phyloP scores from a whole-genome alignment of 2,797 vertebrate species.

The Xiphophorus birchmanni region DNA sequence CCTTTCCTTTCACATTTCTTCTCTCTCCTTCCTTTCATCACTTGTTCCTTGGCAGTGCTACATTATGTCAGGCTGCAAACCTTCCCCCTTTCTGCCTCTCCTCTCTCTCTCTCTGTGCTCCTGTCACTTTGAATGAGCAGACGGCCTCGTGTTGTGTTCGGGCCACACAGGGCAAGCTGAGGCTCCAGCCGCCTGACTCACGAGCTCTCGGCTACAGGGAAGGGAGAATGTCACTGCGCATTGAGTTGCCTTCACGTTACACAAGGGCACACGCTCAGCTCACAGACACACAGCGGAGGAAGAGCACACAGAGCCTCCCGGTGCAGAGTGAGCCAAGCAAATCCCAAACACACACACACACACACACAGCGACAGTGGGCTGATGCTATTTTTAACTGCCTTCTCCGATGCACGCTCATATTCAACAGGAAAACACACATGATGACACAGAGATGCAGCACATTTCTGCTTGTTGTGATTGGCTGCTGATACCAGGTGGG shows the following conservation, averaged over 20 bases:
- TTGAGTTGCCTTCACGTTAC: constrained; percentile 52
- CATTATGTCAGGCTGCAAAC: constrained; percentile 18
- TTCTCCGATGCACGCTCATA: constrained; percentile 27
- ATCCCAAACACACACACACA: constrained; percentile 32
- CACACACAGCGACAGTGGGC: constrained; percentile 28
- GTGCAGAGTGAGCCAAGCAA: constrained; percentile 32
- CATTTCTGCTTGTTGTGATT: constrained; percentile 39
- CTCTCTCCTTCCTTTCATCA: neutral
- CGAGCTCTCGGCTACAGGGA: constrained; percentile 61
- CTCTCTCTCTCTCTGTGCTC: constrained; percentile 8
- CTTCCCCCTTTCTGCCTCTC: neutral
- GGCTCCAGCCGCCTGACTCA: constrained; percentile 67
- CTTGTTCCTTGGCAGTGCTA: constrained; percentile 5
- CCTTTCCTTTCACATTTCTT: neutral
- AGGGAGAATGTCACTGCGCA: constrained; percentile 76
- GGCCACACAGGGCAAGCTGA: constrained; percentile 47
- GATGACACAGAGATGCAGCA: constrained; percentile 22
- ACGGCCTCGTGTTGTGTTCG: constrained; percentile 45
- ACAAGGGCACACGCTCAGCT: constrained; percentile 24
- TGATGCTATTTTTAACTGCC: constrained; percentile 56
- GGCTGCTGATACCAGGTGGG: neutral
- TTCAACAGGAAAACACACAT: constrained; percentile 38
- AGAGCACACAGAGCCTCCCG: constrained; percentile 8
- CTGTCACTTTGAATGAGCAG: constrained; percentile 59
- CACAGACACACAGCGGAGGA: constrained; percentile 16